Percentiles rank a stretch among this genome's conserved stretches.
Conservation (phyloP, 1,140 invertebrate species). For the Drosophila ambigua region DNA sequence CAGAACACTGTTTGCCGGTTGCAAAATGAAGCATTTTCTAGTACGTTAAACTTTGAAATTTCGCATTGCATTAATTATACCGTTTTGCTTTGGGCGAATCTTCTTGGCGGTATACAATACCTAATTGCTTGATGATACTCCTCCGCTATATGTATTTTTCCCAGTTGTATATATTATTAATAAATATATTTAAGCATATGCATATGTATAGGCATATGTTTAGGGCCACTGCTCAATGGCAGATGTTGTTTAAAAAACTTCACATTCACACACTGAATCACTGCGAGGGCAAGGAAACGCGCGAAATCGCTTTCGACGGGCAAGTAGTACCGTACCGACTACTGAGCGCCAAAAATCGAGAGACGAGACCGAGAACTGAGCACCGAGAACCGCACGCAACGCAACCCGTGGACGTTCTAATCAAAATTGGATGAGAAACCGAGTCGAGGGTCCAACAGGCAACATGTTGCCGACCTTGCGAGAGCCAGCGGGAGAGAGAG, state of each 20-base stretch:
- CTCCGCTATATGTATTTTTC: constrained; percentile 20
- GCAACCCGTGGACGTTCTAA: constrained; percentile 57
- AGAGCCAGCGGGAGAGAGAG: constrained; percentile 1
- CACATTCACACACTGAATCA: constrained; percentile 40
- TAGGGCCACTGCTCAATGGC: constrained; percentile 44
- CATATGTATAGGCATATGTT: constrained; percentile 12
- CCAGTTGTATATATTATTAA: constrained; percentile 59
- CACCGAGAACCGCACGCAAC: constrained; percentile 40
- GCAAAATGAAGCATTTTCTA: too few species aligned
- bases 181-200: constrained; percentile 35
- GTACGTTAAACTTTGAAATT: not conserved
- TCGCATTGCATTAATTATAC: constrained; percentile 5
- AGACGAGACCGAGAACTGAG: constrained; percentile 16
- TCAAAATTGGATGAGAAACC: constrained; percentile 65
- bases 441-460: constrained; percentile 51
- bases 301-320: constrained; percentile 44
- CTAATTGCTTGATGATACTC: constrained; percentile 21
- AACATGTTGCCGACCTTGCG: constrained; percentile 76
- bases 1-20: too few species aligned
- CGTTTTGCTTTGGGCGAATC: constrained; percentile 3
- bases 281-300: constrained; percentile 43
- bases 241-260: constrained; percentile 50
- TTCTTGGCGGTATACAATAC: constrained; percentile 21
- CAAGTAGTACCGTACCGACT: constrained; percentile 11
- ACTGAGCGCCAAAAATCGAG: constrained; percentile 33